Evolutionary conservation across 2,113 vertebrate genomes (phyloP), one percentile per base, ranked within the genome.

Genomic region (Anolis carolinensis): DNA sequence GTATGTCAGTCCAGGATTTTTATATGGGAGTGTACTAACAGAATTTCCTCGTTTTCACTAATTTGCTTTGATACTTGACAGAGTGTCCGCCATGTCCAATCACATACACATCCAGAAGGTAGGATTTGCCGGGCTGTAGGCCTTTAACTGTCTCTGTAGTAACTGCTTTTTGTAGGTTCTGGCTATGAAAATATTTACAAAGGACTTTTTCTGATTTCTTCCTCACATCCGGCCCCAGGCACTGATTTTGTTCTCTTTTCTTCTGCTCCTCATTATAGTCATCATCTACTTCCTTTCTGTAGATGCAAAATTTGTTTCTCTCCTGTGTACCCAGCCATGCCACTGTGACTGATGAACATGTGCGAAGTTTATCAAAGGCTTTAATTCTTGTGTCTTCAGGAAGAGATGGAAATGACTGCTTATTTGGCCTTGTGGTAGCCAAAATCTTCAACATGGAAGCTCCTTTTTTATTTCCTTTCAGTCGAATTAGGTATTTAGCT

Each of bases 171-270:
- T 98, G 98, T 82, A 97, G 97, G 92, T 98, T 99, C 71, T 97
- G 97, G 91, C 99, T 98, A 93, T 99, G 97, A 96, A 99, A 99
- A 84, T 98, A 98, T 95, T 99, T 99, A 96, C 99, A 99, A 89
- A 99, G 96, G 87, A 99, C 98, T 90, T 99, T 99, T 85, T 99
- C 99, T 0, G 97, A 97, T 93, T 98, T 99, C 95, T 97, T 97
- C 89, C 99, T 97, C 0, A 95, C 96, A 50, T 99, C 97, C 0
- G 99, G 98, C 11, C 98, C 98, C 14, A 98, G 95, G 73, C 99
- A 99, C 78, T 98, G 98, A 95, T 99, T 99, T 91, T 98, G 98
- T 87, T 98, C 98, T 70, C 98, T 95, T 79, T 94, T 98, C 86
- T 97, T 97, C 94, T 98, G 98, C 87, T 98, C 98, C 81, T 98